phyloP scores from a whole-genome alignment of 2,113 vertebrate genomes.

The Pogona vitticeps region DNA sequence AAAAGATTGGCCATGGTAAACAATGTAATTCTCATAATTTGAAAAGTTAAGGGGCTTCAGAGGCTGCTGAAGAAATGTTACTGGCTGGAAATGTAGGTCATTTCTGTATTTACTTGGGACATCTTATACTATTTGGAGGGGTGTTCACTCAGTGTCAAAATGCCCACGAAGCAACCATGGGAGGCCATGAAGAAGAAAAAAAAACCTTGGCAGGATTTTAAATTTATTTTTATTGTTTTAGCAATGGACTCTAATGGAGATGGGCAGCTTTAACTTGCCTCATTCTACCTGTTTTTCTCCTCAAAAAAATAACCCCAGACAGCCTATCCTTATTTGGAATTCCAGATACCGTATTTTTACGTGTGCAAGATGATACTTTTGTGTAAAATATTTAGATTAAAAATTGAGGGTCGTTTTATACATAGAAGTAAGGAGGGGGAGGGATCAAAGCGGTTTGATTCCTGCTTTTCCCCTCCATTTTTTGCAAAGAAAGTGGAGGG shows the following conservation, averaged over 20 bases:
- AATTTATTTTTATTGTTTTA: no score
- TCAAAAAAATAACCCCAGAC: no score
- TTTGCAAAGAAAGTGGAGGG: no score
- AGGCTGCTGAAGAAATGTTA: not conserved
- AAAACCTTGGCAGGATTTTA: no score
- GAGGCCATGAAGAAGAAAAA: not conserved
- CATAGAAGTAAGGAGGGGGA: no score
- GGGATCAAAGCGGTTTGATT: no score
- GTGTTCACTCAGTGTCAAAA: not conserved
- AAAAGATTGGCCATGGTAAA: not conserved
- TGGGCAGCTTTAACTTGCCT: not conserved
- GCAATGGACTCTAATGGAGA: not conserved
- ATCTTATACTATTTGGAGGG: not conserved
- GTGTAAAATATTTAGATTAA: no score
- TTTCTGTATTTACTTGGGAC: not conserved
- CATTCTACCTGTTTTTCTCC: not conserved
- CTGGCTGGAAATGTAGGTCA: not conserved
- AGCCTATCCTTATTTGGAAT: no score
- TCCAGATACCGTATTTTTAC: no score
- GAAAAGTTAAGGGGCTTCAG: not conserved
- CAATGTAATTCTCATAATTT: not conserved
- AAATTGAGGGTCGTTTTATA: no score
- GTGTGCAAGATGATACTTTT: no score
- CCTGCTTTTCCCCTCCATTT: no score
- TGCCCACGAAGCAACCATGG: not conserved